These are phyloP conservation scores for Percina caprodes DNA, from an alignment of 2,113 vertebrate genomes.

Conservation along the genomic window DNA sequence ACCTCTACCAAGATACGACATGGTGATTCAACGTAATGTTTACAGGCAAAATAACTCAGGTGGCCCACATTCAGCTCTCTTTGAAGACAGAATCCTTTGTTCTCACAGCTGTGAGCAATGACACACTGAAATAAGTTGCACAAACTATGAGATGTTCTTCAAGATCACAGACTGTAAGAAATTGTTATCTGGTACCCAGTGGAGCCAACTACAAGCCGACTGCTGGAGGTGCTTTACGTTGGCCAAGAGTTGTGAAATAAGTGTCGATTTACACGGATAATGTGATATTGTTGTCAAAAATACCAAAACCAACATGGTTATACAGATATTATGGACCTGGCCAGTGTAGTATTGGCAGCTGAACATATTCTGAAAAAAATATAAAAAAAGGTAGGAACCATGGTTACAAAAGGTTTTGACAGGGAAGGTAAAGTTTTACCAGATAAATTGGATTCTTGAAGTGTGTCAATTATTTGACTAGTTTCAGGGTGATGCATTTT, in stretches of 20 bases:
- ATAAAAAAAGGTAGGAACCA: background rate
- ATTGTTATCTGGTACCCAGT: slow-evolving; percentile 37
- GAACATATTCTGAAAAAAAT: slow-evolving; percentile 8
- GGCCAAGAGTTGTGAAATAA: slow-evolving; percentile 7
- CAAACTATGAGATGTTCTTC: slow-evolving; percentile 53
- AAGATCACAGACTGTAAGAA: slow-evolving; percentile 46
- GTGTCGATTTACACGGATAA: slow-evolving; percentile 13
- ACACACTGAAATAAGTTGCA: slow-evolving; percentile 47
- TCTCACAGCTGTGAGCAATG: slow-evolving; percentile 58
- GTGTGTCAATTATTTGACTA: background rate
- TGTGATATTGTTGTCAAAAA: background rate
- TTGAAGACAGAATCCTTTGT: slow-evolving; percentile 68
- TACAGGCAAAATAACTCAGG: slow-evolving; percentile 57
- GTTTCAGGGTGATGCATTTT: background rate
- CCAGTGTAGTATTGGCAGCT: background rate
- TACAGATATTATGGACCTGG: background rate
- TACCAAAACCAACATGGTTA: background rate
- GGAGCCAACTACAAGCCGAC: slow-evolving; percentile 3
- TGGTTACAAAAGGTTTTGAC: background rate
- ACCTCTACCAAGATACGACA: slow-evolving; percentile 30
- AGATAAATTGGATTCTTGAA: background rate
- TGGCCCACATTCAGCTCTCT: slow-evolving; percentile 53
- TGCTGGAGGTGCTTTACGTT: slow-evolving; percentile 20
- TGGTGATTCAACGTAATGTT: slow-evolving; percentile 54
- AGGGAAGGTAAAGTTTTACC: background rate